These are phyloP conservation scores for Pagrus major DNA, from an alignment of 2,113 vertebrate species.

Conservation along the genomic window DNA sequence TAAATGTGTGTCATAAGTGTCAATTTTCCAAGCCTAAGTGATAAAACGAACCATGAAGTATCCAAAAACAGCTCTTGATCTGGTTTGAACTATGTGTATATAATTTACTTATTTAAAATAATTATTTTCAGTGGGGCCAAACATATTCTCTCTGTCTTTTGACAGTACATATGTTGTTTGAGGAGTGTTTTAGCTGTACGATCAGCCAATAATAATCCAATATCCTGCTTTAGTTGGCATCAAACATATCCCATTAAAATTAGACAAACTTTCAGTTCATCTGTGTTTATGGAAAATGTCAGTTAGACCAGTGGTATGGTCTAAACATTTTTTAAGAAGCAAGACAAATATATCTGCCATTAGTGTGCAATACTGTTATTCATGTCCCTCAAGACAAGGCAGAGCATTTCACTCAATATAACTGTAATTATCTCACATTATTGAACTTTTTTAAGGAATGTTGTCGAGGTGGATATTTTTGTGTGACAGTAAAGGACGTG, in stretches of 20 bases:
- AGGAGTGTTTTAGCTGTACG: neutral
- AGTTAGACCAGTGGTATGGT: neutral
- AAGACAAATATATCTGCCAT: neutral
- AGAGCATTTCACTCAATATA: neutral
- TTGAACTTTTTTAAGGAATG: neutral
- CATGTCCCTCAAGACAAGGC: neutral
- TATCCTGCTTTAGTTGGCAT: neutral
- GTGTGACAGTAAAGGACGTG: constrained; percentile 9
- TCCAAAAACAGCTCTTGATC: neutral
- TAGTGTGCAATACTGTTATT: neutral
- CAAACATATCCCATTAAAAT: neutral
- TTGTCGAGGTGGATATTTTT: constrained; percentile 1
- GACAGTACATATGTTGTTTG: neutral
- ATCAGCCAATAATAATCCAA: neutral
- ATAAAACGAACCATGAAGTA: neutral
- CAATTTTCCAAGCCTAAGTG: neutral
- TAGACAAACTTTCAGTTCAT: neutral
- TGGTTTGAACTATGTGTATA: neutral
- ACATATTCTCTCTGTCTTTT: neutral
- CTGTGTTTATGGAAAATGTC: neutral
- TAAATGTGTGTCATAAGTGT: too few species aligned
- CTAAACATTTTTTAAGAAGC: neutral
- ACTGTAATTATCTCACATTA: neutral
- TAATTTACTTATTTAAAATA: neutral
- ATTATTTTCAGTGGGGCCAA: neutral